phyloP scores from a whole-genome alignment of 2,113 vertebrate species.

The Agapornis roseicollis region DNA sequence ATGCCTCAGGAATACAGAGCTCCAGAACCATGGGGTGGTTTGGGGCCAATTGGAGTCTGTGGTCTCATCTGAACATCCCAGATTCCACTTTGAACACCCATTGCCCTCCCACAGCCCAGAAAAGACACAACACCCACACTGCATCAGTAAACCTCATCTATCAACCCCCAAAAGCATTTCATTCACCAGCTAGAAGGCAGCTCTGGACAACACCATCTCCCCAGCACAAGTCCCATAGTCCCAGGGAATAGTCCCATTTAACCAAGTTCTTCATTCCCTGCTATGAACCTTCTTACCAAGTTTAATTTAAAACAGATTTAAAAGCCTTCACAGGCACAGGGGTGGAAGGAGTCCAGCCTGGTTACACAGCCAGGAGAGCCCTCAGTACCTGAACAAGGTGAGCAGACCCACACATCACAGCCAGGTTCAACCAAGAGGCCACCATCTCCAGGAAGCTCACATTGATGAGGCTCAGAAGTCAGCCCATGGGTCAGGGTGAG shows the following conservation, averaged over 20 bases:
- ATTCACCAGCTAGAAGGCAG: not conserved
- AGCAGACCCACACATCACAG: not conserved
- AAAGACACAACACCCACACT: not conserved
- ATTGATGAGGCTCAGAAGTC: not conserved
- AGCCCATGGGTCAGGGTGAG: not conserved
- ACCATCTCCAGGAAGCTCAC: accelerated
- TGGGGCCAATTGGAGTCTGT: not conserved
- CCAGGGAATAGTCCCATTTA: not conserved
- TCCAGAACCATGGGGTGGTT: accelerated
- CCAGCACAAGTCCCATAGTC: not conserved
- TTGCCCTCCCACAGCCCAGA: not conserved
- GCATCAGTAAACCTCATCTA: not conserved
- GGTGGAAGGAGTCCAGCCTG: not conserved
- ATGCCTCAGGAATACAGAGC: not conserved
- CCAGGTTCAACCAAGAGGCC: not conserved
- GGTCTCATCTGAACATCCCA: not conserved
- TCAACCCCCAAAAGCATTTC: accelerated
- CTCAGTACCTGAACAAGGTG: not conserved
- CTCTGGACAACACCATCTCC: not conserved
- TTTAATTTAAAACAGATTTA: not conserved
- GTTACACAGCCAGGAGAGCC: not conserved
- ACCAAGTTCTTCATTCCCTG: not conserved
- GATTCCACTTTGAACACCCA: not conserved
- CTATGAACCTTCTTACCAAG: not conserved
- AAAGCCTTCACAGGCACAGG: not conserved